These are phyloP conservation scores for Falco concolor DNA, from an alignment of 2,797 vertebrate genomes.

Conservation along the genomic window DNA sequence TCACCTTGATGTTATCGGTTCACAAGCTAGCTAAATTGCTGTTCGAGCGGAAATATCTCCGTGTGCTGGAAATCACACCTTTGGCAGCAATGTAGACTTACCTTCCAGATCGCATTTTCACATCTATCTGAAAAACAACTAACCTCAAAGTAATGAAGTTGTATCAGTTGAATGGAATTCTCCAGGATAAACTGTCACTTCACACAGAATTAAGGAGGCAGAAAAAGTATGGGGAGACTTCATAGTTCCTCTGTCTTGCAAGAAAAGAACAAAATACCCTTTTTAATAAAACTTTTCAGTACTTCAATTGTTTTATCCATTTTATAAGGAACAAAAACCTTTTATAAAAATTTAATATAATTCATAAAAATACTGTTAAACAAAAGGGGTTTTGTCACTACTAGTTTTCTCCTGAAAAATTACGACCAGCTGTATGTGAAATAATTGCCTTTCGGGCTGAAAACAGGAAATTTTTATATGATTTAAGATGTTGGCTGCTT, in stretches of 20 bases:
- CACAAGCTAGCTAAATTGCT: background rate
- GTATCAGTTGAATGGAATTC: background rate
- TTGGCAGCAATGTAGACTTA: background rate
- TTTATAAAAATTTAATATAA: background rate
- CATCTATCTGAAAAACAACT: background rate
- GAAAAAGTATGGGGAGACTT: background rate
- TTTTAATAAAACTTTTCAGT: background rate
- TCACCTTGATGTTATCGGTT: background rate
- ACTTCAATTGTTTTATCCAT: background rate
- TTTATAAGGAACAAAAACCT: background rate
- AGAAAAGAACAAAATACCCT: background rate
- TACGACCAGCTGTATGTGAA: background rate
- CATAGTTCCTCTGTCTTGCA: background rate
- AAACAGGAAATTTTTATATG: background rate
- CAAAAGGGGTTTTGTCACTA: background rate
- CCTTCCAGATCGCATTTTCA: background rate
- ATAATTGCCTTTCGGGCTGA: background rate
- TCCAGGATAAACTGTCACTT: background rate
- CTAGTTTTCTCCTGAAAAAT: background rate
- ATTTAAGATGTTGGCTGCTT: background rate
- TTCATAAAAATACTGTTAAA: background rate
- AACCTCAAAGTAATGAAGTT: background rate
- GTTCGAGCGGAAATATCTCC: background rate
- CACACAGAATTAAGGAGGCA: background rate
- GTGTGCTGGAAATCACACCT: background rate